Evolutionary conservation across 92 coral and sea anemone genomes (phyloP).

Genomic region (Pocillopora meandrina): DNA sequence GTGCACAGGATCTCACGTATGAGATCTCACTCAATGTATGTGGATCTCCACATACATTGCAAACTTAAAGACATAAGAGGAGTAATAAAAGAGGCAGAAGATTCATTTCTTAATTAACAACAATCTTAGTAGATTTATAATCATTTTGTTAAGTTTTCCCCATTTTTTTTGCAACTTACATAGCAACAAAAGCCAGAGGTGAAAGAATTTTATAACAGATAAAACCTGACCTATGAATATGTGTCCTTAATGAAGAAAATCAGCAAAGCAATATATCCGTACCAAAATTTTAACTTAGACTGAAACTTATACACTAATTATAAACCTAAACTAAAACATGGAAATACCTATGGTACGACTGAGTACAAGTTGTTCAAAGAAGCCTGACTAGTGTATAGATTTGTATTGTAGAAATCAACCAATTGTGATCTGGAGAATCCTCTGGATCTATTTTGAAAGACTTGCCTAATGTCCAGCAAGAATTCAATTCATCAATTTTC

Average conservation of each 20-base stretch:
- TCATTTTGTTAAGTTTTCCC: not conserved
- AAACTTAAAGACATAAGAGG: slow-evolving; percentile 71
- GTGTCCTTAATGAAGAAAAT: not conserved
- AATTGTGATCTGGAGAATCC: no score
- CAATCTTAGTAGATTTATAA: slow-evolving; percentile 7
- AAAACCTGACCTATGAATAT: not conserved
- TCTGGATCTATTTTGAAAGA: no score
- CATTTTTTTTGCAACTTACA: not conserved
- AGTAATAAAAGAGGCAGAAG: slow-evolving; percentile 87
- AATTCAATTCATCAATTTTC: no score
- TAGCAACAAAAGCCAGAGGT: not conserved
- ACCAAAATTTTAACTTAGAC: not conserved
- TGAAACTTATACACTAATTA: no score
- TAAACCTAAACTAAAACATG: no score
- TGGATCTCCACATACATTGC: slow-evolving; percentile 49
- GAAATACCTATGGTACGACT: no score
- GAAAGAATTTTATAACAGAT: not conserved
- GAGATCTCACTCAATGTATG: no score
- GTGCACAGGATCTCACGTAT: no score
- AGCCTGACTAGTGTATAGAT: no score
- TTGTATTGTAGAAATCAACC: no score
- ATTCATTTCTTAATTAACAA: slow-evolving; percentile 77
- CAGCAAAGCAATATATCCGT: not conserved
- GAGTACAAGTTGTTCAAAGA: no score
- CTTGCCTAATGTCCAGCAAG: no score